Percentiles rank a stretch among this genome's conserved stretches.
phyloP scores from a whole-genome alignment of 1,140 invertebrate species.

The Drosophila guanche region DNA sequence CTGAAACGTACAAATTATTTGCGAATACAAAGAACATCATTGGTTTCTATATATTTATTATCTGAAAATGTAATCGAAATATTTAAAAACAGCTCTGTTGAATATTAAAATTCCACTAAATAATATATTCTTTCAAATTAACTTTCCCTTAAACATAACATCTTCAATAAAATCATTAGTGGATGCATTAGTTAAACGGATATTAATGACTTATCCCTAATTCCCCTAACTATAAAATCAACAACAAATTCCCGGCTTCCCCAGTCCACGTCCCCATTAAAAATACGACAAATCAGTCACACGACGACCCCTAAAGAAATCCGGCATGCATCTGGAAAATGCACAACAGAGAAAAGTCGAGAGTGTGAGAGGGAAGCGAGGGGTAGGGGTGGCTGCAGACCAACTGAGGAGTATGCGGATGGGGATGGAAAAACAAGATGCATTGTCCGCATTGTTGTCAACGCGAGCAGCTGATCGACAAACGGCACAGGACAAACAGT shows the following conservation, averaged over 20 bases:
- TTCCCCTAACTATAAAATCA: slow-evolving; percentile 21
- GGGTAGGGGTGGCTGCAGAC: slow-evolving; percentile 14
- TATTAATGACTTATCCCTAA: no score
- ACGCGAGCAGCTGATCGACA: slow-evolving; percentile 67
- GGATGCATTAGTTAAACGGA: no score
- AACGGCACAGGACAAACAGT: slow-evolving; percentile 28
- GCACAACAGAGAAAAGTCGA: slow-evolving; percentile 36
- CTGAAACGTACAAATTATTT: no score
- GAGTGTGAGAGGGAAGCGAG: not conserved
- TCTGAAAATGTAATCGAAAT: no score
- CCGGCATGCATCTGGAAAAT: slow-evolving; percentile 48
- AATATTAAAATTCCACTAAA: no score
- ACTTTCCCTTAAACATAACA: no score
- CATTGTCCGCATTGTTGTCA: slow-evolving; percentile 57
- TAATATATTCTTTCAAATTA: no score
- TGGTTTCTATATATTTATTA: no score
- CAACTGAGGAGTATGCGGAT: slow-evolving; percentile 10
- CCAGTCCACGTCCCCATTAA: not conserved
- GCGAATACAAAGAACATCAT: no score
- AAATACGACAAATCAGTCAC: slow-evolving; percentile 26
- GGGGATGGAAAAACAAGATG: slow-evolving; percentile 39
- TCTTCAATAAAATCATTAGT: no score
- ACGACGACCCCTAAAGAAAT: slow-evolving; percentile 21
- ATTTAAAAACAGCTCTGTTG: no score
- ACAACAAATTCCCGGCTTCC: slow-evolving; percentile 16